Evolutionary conservation across 2,888 invertebrate genomes (phyloP), one percentile per base, ranked within the genome.

Genomic region (Cryptus viduatorius): DNA sequence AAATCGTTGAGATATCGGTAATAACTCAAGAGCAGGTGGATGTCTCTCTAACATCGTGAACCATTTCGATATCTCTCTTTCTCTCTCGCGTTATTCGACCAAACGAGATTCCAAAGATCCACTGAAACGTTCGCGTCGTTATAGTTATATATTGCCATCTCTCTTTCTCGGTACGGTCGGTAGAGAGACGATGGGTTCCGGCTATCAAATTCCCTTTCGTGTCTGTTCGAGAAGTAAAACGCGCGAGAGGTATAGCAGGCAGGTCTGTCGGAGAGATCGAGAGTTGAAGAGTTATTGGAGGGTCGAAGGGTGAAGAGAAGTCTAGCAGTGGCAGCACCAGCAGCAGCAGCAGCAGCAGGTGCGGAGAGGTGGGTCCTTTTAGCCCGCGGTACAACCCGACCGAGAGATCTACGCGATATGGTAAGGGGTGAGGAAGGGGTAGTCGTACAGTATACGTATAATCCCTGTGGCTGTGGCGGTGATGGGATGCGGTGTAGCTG

Each of bases 21-120:
- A 53, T 50, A 59, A 12, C 50, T 46, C 31, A 19, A 44, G 48
- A 75, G 76, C 75, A 73, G 76, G 59, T 80, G 77, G 68, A 29
- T 71, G 48, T 37, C 56, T 79, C 50, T 2, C 64, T 64, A 19
- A 29, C 56, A 37, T 46, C 12, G 44, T 16, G 37, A 1, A 5
- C 19, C 69, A 53, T 14, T 12, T 19, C 29, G 14, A 24, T 42
- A 14, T 29, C 16, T 42, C 46, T 72, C 65, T 46, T 61, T 46
- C 53, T 3, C 50, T 50, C 19, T 76, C 29, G 10, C 37, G 16
- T 16, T 68, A 19, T 44, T 53, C 77, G 67, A 48, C 81, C 81
- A 84, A 84, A 84, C 82, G 84, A 84, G 84, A 84, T 84, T 84
- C 79, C 82, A 82, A 84, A 82, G 82, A 84, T 84, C 37, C 82